Conservation (phyloP, 2,797 vertebrate genomes). For the Galago senegalensis region DNA sequence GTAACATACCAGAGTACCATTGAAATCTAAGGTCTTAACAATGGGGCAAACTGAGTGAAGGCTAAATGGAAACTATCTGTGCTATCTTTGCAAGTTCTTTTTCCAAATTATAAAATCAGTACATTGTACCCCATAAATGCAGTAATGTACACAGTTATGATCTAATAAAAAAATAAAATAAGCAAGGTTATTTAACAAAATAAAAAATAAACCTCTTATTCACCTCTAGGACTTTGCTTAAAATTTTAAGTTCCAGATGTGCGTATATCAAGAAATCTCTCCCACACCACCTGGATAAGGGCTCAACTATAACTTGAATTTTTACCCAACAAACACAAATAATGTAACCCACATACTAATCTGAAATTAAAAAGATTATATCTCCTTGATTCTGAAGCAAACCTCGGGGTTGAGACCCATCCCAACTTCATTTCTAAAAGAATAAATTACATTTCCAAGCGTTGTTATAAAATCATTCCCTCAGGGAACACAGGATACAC, state of each 20-base stretch:
- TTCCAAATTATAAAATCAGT: no score
- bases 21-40: background rate
- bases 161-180: background rate
- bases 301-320: no score
- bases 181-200: background rate
- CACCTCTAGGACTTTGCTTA: background rate
- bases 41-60: background rate
- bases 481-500: background rate
- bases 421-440: background rate
- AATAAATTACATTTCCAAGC: background rate
- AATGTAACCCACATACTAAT: no score
- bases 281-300: no score
- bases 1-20: background rate
- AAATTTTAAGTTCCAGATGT: background rate
- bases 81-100: background rate
- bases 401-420: background rate
- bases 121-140: no score
- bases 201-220: background rate
- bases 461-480: constrained; percentile 21
- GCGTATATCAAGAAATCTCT: background rate
- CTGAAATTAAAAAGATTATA: no score
- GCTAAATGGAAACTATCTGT: background rate
- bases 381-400: background rate
- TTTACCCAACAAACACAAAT: no score
- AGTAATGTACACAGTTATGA: no score